Evolutionary conservation across 2,113 vertebrate genomes (phyloP).

Genomic region (Poicephalus meyeri): DNA sequence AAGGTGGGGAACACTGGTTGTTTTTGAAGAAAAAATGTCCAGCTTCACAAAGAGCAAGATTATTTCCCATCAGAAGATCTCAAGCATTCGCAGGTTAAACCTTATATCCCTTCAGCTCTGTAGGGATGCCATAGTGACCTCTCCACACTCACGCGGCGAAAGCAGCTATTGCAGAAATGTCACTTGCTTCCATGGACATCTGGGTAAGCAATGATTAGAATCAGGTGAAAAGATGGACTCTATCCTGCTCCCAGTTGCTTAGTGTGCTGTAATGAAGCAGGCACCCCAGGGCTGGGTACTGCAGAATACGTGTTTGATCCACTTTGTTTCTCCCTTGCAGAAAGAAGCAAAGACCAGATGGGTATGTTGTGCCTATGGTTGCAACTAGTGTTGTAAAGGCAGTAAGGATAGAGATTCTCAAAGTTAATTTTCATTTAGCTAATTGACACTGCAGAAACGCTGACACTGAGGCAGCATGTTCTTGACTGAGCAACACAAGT

Average conservation of each 20-base stretch:
- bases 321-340: not conserved
- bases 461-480: not conserved
- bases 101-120: not conserved
- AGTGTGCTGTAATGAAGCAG: not conserved
- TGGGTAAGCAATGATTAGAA: not conserved
- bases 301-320: not conserved
- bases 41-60: not conserved
- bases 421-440: not conserved
- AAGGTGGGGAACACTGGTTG: not conserved
- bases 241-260: not conserved
- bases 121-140: not conserved
- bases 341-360: not conserved
- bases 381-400: not conserved
- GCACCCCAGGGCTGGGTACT: not conserved
- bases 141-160: accelerated
- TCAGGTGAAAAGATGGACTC: not conserved
- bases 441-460: not conserved
- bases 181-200: not conserved
- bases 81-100: not conserved
- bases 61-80: not conserved
- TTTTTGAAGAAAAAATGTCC: not conserved
- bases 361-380: not conserved
- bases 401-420: not conserved
- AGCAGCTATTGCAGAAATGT: not conserved
- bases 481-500: not conserved